phyloP scores from a whole-genome alignment of 2,113 vertebrate genomes.

The Irena cyanogastra region DNA sequence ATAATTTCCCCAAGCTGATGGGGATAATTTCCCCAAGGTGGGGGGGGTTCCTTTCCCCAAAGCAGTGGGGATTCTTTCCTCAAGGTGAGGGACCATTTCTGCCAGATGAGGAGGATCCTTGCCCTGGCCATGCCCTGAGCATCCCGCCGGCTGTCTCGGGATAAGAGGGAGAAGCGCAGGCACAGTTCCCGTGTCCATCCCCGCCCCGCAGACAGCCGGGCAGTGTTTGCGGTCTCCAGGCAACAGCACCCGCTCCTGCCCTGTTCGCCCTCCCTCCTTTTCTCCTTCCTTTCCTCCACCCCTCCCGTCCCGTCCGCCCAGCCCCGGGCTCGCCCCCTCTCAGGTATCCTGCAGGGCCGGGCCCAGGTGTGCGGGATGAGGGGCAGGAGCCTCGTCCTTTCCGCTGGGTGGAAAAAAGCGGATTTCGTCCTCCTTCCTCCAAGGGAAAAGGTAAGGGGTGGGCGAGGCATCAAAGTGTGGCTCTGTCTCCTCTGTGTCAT shows the following conservation, averaged over 20 bases:
- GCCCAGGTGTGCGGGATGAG: background rate
- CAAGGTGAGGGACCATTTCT: background rate
- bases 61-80: background rate
- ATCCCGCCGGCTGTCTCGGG: background rate
- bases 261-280: background rate
- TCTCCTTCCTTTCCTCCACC: background rate
- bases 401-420: fast-evolving
- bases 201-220: background rate
- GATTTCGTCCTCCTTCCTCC: background rate
- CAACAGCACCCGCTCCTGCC: background rate
- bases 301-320: background rate
- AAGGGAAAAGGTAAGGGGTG: background rate
- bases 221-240: constrained; percentile 67
- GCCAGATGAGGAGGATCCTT: too few relatives aligned
- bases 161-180: background rate
- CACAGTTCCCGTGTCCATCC: background rate
- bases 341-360: background rate
- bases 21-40: background rate
- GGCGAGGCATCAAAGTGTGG: fast-evolving
- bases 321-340: background rate
- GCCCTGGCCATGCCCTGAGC: background rate
- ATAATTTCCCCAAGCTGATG: fast-evolving
- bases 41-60: too few relatives aligned
- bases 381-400: background rate
- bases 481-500: background rate